Conservation (phyloP, 2,113 vertebrate species). For the Bubalus kerabau region DNA sequence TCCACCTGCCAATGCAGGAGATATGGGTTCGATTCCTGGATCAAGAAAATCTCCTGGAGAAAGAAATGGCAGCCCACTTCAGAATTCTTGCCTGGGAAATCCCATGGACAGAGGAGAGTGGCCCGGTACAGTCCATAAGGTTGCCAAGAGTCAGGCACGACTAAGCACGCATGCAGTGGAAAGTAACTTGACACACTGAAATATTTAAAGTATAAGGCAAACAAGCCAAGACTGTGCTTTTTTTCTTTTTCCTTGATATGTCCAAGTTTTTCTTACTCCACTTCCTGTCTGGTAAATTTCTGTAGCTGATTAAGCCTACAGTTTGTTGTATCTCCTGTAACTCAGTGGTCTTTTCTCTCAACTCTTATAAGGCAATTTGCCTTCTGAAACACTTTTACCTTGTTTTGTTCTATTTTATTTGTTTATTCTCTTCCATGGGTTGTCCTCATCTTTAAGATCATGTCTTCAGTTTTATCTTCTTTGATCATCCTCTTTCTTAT, state of each 20-base stretch:
- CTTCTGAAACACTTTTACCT: background rate
- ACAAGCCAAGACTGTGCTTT: background rate
- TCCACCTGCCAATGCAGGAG: background rate
- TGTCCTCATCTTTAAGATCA: conserved; percentile 20
- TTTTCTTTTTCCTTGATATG: background rate
- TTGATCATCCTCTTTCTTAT: conserved; percentile 29
- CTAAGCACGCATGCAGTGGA: background rate
- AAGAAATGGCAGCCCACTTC: background rate
- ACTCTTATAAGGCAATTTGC: background rate
- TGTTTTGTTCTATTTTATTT: background rate
- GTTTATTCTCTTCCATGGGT: background rate
- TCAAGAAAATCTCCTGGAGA: background rate
- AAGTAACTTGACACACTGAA: background rate
- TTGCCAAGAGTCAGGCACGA: background rate
- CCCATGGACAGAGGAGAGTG: background rate
- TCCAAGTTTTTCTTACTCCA: background rate
- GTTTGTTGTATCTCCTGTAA: background rate
- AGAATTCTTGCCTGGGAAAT: background rate
- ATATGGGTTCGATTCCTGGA: background rate
- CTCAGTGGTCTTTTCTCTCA: background rate
- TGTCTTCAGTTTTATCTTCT: conserved; percentile 47
- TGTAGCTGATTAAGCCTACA: background rate
- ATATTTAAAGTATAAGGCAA: background rate
- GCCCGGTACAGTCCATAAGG: background rate
- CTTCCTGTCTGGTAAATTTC: background rate